Percentiles rank a stretch among this genome's conserved stretches.
Evolutionary conservation across 2,888 invertebrate genomes (phyloP).

Genomic region (Diadegma fenestrale): DNA sequence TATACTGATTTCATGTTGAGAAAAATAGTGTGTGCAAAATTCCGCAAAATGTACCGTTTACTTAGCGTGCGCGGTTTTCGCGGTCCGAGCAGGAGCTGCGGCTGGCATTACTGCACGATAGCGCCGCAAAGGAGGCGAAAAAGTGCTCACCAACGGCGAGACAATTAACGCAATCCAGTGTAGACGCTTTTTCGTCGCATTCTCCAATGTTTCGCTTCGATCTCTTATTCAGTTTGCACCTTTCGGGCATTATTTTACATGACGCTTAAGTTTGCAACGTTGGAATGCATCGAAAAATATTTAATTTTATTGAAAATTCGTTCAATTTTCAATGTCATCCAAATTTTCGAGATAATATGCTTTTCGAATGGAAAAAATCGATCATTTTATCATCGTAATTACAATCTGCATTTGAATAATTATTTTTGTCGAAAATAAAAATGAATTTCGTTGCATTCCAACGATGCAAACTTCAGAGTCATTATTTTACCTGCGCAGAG

Average conservation of each 20-base stretch:
- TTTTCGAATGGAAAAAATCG: too few species aligned
- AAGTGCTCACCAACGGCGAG: background rate
- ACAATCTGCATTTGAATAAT: too few species aligned
- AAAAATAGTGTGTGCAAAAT: slow-evolving; percentile 50
- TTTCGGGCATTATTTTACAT: background rate
- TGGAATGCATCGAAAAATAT: too few species aligned
- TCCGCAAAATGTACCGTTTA: slow-evolving; percentile 61
- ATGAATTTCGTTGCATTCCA: too few species aligned
- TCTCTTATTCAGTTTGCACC: background rate
- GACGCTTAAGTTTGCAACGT: too few species aligned
- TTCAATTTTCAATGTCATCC: too few species aligned
- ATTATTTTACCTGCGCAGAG: too few species aligned
- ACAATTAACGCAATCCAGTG: slow-evolving; percentile 12
- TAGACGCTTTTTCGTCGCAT: background rate
- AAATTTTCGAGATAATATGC: too few species aligned
- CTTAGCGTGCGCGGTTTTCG: slow-evolving; percentile 38
- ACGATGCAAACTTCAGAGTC: too few species aligned
- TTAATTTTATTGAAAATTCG: too few species aligned
- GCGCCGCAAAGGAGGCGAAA: background rate
- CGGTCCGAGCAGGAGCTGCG: slow-evolving; percentile 16
- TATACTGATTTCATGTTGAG: slow-evolving; percentile 46
- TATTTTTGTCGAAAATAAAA: too few species aligned
- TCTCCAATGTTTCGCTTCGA: background rate
- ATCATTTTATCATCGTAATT: too few species aligned
- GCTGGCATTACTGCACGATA: slow-evolving; percentile 30